Evolutionary conservation across 1,140 invertebrate species (phyloP), one percentile per base, ranked within the genome.

Genomic region (Ruditapes philippinarum): DNA sequence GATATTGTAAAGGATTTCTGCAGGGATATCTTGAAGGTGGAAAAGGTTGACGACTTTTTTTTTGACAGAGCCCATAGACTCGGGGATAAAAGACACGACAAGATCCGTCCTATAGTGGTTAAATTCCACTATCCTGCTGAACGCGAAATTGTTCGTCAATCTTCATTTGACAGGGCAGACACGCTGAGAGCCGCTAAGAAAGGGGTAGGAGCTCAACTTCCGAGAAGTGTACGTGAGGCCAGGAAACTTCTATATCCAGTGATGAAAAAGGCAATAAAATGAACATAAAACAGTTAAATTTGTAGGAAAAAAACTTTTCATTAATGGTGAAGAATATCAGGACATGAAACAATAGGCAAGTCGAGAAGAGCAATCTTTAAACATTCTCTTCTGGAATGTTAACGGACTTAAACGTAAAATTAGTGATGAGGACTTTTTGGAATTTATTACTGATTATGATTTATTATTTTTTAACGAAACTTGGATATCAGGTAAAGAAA

Each of bases 241-340:
- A 22, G 70, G 11, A 5, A n/a, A 40, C 31, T n/a, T 11, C 70
- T 74, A 12, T 74, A 74, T 33, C 70, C 70, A 9, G 14, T 11
- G 7, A 33, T 74, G 31, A 12, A 74, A 22, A 5, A 33, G 38
- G 70, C 31, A 11, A 74, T 25, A 65, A n/a, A 65, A n/a, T n/a
- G 31, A 65, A 11, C 7, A 33, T 7, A n/a, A 65, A 11, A 9
- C n/a, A 11, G 60, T 65, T 11, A n/a, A 33, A 65, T 65, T 65
- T n/a, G 60, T 65, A 11, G 60, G 60, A n/a, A 33, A 65, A n/a
- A 65, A 65, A 65, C 9, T 65, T 9, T 65, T 65, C 60, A 65
- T 65, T 11, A 65, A 65, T 65, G n/a, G n/a, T 33, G n/a, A 11
- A n/a, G 60, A 25, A 33, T 65, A 65, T n/a, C n/a, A n/a, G n/a